Conservation (phyloP, 2,888 invertebrate genomes). For the Rotaria sp. region DNA sequence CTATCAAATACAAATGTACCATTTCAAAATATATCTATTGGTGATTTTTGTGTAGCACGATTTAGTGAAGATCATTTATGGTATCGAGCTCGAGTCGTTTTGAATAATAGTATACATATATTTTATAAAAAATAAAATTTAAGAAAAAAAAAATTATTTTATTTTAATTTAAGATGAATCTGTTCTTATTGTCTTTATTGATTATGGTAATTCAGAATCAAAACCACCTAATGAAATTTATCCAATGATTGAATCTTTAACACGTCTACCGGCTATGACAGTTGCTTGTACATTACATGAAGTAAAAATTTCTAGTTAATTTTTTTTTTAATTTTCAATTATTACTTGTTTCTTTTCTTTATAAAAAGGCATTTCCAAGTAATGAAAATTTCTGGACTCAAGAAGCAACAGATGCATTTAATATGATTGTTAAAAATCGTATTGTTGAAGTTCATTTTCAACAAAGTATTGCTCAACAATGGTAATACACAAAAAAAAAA, state of each 20-base stretch:
- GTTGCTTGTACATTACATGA: conserved; percentile 23
- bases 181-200: conserved; percentile 77
- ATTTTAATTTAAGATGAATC: conserved; percentile 55
- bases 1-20: not conserved
- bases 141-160: not conserved
- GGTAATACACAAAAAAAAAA: not conserved
- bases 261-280: conserved; percentile 2
- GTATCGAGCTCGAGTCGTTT: conserved; percentile 87
- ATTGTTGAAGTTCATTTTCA: conserved; percentile 16
- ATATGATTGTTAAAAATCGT: not conserved
- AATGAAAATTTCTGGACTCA: not conserved
- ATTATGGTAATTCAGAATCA: conserved; percentile 69
- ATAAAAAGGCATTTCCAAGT: not conserved
- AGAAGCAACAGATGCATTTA: not conserved
- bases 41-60: conserved; percentile 78
- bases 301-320: not conserved
- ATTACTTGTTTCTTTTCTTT: not conserved
- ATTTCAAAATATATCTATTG: conserved; percentile 49
- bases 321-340: not conserved
- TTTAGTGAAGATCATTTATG: conserved; percentile 81
- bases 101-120: conserved; percentile 61
- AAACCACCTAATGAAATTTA: not conserved
- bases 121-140: conserved; percentile 43
- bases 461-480: not conserved
- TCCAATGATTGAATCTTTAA: conserved; percentile 13